phyloP scores from a whole-genome alignment of 2,888 invertebrate species.

The Elegia similella region DNA sequence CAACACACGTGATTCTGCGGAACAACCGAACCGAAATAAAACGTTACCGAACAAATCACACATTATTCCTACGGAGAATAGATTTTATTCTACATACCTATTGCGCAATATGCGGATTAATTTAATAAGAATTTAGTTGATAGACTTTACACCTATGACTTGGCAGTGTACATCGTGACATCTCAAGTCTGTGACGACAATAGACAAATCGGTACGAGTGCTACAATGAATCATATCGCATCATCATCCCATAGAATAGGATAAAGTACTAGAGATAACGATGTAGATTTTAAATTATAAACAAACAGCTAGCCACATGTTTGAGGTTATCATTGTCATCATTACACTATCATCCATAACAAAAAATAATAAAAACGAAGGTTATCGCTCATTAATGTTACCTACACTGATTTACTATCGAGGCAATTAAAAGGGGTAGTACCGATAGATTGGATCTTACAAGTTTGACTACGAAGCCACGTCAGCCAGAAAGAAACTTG shows the following conservation, averaged over 20 bases:
- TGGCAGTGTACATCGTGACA: conserved; percentile 35
- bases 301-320: not conserved
- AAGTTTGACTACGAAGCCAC: not conserved
- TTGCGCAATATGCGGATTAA: conserved; percentile 39
- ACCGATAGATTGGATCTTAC: not conserved
- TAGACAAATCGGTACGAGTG: conserved; percentile 10
- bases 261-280: not conserved
- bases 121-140: conserved; percentile 34
- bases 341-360: not conserved
- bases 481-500: conserved; percentile 32
- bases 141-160: conserved; percentile 39
- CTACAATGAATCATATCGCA: conserved; percentile 7
- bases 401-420: not conserved
- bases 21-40: conserved; percentile 57
- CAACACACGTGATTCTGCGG: conserved; percentile 45
- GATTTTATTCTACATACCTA: too few species aligned
- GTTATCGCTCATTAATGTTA: not conserved
- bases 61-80: conserved; percentile 24
- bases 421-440: not conserved
- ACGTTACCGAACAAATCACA: conserved; percentile 42
- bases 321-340: not conserved
- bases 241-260: not conserved
- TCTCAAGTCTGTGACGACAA: conserved; percentile 11
- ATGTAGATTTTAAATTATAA: not conserved
- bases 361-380: not conserved